phyloP scores from a whole-genome alignment of 2,888 invertebrate genomes.

The Globia sparganii region DNA sequence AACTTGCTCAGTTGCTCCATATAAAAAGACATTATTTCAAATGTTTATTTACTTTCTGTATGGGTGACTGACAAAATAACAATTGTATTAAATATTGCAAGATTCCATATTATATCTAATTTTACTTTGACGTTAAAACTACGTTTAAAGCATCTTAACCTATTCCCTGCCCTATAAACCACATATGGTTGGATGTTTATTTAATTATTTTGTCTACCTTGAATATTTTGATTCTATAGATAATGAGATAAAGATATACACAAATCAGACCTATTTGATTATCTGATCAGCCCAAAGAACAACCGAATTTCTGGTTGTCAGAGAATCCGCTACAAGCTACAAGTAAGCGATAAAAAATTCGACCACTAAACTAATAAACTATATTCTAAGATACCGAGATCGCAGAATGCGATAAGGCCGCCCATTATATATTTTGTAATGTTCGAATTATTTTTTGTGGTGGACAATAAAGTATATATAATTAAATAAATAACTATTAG shows the following conservation, averaged over 20 bases:
- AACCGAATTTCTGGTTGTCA: background rate
- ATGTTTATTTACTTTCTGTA: conserved; percentile 27
- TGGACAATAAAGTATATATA: background rate
- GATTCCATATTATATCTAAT: background rate
- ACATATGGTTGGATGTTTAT: background rate
- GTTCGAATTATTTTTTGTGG: background rate
- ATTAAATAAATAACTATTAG: background rate
- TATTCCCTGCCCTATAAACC: background rate
- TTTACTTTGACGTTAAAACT: background rate
- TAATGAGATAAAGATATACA: background rate
- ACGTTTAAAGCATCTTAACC: background rate
- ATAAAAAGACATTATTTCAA: conserved; percentile 42
- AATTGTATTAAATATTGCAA: background rate
- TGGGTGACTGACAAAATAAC: background rate
- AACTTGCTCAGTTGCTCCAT: conserved; percentile 39
- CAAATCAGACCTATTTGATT: background rate
- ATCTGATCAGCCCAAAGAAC: background rate
- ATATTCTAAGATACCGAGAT: background rate
- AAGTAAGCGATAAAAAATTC: background rate
- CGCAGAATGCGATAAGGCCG: background rate
- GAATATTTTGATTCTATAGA: background rate
- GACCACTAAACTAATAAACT: too few relatives aligned
- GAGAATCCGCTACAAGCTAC: background rate
- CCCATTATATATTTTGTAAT: background rate
- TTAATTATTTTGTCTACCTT: background rate